Conservation (phyloP, 2,113 vertebrate genomes). For the Indicator indicator region DNA sequence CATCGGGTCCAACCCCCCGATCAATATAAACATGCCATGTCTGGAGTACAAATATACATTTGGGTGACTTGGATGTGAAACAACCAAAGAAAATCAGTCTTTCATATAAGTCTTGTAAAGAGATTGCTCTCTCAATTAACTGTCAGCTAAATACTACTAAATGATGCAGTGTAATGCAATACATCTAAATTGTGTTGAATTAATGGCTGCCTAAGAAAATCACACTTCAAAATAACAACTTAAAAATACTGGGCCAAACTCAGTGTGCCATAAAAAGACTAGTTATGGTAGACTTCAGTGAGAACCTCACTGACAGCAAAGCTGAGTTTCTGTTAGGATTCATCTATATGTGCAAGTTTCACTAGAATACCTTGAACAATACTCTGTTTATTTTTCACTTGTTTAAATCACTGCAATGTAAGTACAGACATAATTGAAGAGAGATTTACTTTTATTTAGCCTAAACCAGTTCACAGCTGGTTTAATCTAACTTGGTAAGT, state of each 20-base stretch:
- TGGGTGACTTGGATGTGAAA: constrained; percentile 63
- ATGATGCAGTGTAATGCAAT: background rate
- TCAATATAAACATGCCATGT: background rate
- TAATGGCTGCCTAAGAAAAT: constrained; percentile 45
- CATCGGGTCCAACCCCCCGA: no score
- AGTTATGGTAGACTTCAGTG: background rate
- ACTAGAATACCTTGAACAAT: background rate
- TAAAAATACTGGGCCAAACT: constrained; percentile 11
- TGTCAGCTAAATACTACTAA: background rate
- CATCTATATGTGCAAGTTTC: background rate
- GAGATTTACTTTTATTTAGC: background rate
- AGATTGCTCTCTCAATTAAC: constrained; percentile 38
- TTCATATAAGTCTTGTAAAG: constrained; percentile 46
- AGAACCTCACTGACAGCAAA: background rate
- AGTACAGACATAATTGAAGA: background rate
- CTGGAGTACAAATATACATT: constrained; percentile 44
- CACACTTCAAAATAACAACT: constrained; percentile 2
- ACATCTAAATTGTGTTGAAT: constrained; percentile 38
- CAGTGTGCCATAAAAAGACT: background rate
- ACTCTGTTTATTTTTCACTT: background rate
- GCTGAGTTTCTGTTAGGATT: background rate
- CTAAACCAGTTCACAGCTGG: background rate
- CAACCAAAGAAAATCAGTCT: constrained; percentile 78
- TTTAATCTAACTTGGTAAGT: background rate
- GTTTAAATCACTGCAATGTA: background rate